phyloP scores from a whole-genome alignment of 2,888 invertebrate species.

The Sisyra nigra region DNA sequence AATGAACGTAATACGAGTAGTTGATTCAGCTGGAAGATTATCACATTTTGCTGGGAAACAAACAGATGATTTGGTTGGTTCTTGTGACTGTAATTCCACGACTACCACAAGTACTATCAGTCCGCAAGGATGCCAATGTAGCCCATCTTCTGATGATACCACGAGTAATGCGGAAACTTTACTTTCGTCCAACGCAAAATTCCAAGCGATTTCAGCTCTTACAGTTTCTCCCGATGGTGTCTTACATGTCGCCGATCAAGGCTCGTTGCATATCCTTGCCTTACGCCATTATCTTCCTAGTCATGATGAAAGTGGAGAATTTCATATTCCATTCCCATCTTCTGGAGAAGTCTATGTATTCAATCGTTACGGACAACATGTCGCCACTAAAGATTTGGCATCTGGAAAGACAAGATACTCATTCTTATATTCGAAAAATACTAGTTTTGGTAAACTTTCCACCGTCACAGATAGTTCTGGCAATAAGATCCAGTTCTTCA shows the following conservation, averaged over 20 bases:
- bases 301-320: slow-evolving; percentile 79
- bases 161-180: slow-evolving; percentile 71
- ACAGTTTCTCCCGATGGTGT: slow-evolving; percentile 94
- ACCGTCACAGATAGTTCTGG: slow-evolving; percentile 90
- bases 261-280: slow-evolving; percentile 65
- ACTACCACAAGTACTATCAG: slow-evolving; percentile 33
- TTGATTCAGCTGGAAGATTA: slow-evolving; percentile 80
- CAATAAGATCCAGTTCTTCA: slow-evolving; percentile 76
- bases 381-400: slow-evolving; percentile 82
- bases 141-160: slow-evolving; percentile 31
- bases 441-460: slow-evolving; percentile 84
- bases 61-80: slow-evolving; percentile 39
- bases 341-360: slow-evolving; percentile 89
- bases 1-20: slow-evolving; percentile 65
- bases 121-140: slow-evolving; percentile 23
- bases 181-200: slow-evolving; percentile 78
- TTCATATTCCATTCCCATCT: slow-evolving; percentile 84
- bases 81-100: slow-evolving; percentile 41
- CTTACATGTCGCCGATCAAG: slow-evolving; percentile 89
- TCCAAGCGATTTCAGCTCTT: slow-evolving; percentile 76
- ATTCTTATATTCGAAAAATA: slow-evolving; percentile 93
- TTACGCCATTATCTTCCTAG: slow-evolving; percentile 75
- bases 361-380: slow-evolving; percentile 91
- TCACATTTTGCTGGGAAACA: slow-evolving; percentile 84
- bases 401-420: slow-evolving; percentile 91